Evolutionary conservation across 2,113 vertebrate species (phyloP), one percentile per base, ranked within the genome.

Genomic region (Monopterus albus): DNA sequence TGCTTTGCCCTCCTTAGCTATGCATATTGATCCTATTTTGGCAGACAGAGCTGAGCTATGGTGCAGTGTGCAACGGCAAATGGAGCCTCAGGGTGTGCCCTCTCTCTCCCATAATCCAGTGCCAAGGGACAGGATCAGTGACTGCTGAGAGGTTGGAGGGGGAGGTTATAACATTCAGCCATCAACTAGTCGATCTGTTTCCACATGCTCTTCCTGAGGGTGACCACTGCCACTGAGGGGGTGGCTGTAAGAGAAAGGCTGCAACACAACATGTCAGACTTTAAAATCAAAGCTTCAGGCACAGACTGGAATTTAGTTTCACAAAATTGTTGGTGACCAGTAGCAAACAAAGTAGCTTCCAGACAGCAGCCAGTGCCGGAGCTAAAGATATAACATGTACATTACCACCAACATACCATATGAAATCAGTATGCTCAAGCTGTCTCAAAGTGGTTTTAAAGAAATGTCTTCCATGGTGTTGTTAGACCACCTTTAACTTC

Each of bases 111-210:
- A 72, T 81, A 78, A 87, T 82, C 85, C 78, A 62, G 78, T 79
- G 81, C 79, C 80, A 57, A 75, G 81, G 78, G 82, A 83, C 57
- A 56, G 78, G 79, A 85, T 87, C 82, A 79, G 60, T 76, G 64
- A 81, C 82, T 61, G 25, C 78, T 76, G 55, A 70, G 62, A 82
- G 69, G 82, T 82, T 84, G 72, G 66, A 88, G 72, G 82, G 70
- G 81, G 79, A 75, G 68, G 69, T 66, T 81, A 39, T 12, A 77
- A 73, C 60, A 81, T 75, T 75, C 80, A 73, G 69, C 66, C 75
- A 82, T 87, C 65, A 82, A 78, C 57, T 35, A 76, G 63, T 72
- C 77, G 80, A 64, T 79, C 59, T 75, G 71, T 57, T 56, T 63
- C 45, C 47, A 78, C 40, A 26, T 38, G 38, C 47, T 45, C 26